Conservation (phyloP, 2,797 vertebrate genomes). For the Coluber constrictor region DNA sequence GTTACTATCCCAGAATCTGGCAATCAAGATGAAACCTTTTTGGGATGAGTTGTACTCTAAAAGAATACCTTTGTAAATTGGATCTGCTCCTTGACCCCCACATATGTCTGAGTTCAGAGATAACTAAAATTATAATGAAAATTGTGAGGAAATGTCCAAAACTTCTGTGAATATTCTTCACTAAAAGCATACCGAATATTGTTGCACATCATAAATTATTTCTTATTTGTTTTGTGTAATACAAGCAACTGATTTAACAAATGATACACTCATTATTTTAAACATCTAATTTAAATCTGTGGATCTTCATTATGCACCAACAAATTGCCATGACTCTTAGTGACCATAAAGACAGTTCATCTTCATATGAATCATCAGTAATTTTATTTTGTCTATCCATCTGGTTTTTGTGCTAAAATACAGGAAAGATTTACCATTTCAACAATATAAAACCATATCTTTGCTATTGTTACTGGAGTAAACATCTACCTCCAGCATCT, state of each 20-base stretch:
- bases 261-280: background rate
- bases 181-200: conserved; percentile 38
- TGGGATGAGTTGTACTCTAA: background rate
- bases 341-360: background rate
- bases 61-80: background rate
- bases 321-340: background rate
- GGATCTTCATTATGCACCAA: background rate
- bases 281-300: background rate
- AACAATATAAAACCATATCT: background rate
- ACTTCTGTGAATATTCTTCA: conserved; percentile 46
- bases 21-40: background rate
- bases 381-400: background rate
- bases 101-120: conserved; percentile 48
- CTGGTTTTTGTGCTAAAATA: background rate
- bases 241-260: conserved; percentile 23
- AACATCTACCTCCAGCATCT: background rate
- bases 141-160: conserved; percentile 50
- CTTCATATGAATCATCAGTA: background rate
- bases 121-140: conserved; percentile 66
- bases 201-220: conserved; percentile 50
- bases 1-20: background rate
- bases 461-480: background rate
- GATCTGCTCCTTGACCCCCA: background rate
- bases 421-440: background rate
- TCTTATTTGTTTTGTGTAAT: conserved; percentile 41